Percentiles rank a stretch among this genome's conserved stretches.
phyloP scores from a whole-genome alignment of 2,888 invertebrate species.

The Anagyrus pseudococci region DNA sequence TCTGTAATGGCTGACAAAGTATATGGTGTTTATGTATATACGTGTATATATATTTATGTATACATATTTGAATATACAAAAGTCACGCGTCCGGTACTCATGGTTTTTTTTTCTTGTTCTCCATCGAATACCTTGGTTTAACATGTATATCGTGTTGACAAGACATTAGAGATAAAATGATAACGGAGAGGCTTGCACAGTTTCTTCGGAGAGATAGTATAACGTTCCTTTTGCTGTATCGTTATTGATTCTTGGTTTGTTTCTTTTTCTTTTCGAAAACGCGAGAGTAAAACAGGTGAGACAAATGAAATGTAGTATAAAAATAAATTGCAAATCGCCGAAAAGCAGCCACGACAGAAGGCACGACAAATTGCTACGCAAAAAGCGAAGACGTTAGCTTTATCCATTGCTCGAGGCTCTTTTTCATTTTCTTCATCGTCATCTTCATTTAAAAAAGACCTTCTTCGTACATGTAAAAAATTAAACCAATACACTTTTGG shows the following conservation, averaged over 20 bases:
- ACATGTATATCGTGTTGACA: constrained; percentile 1
- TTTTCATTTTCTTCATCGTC: constrained; percentile 8
- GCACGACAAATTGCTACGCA: constrained; percentile 57
- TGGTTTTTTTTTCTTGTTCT: background rate
- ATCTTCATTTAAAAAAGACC: too few relatives aligned
- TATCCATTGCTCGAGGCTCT: background rate
- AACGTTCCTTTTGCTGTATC: too few relatives aligned
- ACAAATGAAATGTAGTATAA: constrained; percentile 38
- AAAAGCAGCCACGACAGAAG: constrained; percentile 58
- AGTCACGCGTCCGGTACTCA: background rate
- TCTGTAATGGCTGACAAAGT: constrained; percentile 7
- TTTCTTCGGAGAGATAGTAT: too few relatives aligned
- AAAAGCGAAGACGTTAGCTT: constrained; percentile 44
- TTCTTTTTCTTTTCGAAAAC: background rate
- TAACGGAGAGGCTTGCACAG: background rate
- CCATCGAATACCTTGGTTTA: constrained; percentile 2
- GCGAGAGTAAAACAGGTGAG: background rate
- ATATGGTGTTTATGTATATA: too few relatives aligned
- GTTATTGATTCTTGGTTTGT: background rate
- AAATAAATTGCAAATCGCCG: constrained; percentile 54
- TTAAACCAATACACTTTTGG: constrained; percentile 19
- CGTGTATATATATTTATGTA: too few relatives aligned
- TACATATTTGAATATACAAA: constrained; percentile 8
- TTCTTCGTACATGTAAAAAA: too few relatives aligned
- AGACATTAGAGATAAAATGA: constrained; percentile 6